These are phyloP conservation scores for Bhutanitis thaidina DNA, from an alignment of 2,888 invertebrate genomes.

Conservation along the genomic window DNA sequence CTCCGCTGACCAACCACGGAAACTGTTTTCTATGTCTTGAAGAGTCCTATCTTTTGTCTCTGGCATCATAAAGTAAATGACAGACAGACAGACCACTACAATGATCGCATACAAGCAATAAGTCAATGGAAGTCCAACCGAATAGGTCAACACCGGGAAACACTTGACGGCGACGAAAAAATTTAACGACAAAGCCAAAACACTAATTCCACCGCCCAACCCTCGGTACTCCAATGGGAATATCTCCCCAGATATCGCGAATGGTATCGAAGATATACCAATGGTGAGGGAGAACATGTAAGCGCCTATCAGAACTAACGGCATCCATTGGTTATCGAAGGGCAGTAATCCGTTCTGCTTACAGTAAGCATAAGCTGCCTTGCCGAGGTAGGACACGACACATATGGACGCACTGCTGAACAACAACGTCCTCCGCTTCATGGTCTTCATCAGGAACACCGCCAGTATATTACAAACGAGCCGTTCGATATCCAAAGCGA, in stretches of 20 bases:
- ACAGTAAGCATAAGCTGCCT: constrained; percentile 67
- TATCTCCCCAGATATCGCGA: constrained; percentile 86
- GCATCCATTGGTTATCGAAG: constrained; percentile 64
- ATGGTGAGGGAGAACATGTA: constrained; percentile 81
- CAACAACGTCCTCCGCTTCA: constrained; percentile 80
- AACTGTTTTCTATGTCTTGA: constrained; percentile 82
- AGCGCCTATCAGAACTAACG: constrained; percentile 67
- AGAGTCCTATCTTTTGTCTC: constrained; percentile 84
- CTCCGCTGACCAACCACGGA: constrained; percentile 47
- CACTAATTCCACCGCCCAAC: constrained; percentile 82
- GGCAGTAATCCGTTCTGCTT: constrained; percentile 47
- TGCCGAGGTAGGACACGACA: constrained; percentile 75
- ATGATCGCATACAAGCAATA: constrained; percentile 81
- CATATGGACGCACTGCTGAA: constrained; percentile 81
- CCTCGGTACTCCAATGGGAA: constrained; percentile 82
- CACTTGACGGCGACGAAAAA: constrained; percentile 84
- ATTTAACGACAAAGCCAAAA: constrained; percentile 81
- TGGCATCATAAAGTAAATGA: constrained; percentile 81
- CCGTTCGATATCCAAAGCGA: constrained; percentile 82
- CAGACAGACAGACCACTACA: constrained; percentile 69
- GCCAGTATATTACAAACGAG: constrained; percentile 81
- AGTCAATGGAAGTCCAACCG: constrained; percentile 76
- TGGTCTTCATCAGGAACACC: constrained; percentile 79
- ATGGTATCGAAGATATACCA: constrained; percentile 84
- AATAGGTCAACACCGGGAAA: constrained; percentile 77